Percentiles rank a stretch among this genome's conserved stretches.
These are phyloP conservation scores for Tenodera sinensis DNA, from an alignment of 2,888 invertebrate genomes.

Conservation along the genomic window DNA sequence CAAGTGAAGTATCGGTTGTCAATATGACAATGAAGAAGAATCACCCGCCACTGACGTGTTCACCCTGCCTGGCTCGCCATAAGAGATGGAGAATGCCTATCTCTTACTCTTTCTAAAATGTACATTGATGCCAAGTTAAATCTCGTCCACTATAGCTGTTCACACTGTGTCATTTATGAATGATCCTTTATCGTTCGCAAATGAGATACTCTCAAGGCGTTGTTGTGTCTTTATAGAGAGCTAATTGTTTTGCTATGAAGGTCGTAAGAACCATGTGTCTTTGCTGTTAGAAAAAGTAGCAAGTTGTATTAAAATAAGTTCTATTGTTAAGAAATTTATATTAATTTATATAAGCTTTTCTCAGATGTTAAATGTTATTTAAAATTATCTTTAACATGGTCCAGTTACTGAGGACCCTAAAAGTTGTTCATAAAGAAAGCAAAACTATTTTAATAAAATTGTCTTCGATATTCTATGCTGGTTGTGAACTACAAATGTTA, in stretches of 20 bases:
- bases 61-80: no score
- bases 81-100: no score
- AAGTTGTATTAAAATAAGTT: neutral
- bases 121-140: no score
- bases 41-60: no score
- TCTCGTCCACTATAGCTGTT: no score
- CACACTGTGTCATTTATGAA: no score
- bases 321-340: neutral
- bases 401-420: neutral
- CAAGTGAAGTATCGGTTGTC: no score
- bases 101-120: no score
- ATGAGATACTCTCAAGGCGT: no score
- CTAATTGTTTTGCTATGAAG: neutral
- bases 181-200: no score
- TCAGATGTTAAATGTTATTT: neutral
- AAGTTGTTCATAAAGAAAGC: neutral
- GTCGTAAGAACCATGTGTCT: neutral
- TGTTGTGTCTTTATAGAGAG: neutral
- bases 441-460: neutral
- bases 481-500: neutral
- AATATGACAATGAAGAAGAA: no score
- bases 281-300: neutral
- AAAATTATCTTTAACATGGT: neutral
- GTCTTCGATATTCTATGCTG: neutral
- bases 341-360: neutral